Conservation (phyloP, 2,797 vertebrate genomes). For the Myotis pilosus region DNA sequence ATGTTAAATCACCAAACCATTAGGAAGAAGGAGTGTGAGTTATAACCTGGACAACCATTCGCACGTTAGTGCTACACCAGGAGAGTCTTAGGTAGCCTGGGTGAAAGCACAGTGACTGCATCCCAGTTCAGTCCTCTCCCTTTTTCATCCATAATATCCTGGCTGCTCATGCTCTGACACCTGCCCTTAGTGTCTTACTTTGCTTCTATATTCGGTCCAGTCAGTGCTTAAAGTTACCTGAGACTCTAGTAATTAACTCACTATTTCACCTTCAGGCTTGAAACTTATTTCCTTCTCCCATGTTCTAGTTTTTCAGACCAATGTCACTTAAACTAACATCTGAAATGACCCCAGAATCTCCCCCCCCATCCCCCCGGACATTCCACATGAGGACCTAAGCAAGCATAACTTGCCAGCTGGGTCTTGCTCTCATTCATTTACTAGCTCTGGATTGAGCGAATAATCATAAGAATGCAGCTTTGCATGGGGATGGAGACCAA, state of each 20-base stretch:
- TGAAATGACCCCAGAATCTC: background rate
- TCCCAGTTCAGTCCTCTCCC: too few species aligned
- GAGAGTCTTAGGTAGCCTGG: too few species aligned
- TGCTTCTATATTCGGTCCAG: background rate
- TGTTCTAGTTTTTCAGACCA: background rate
- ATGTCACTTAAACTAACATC: background rate
- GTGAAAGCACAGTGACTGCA: background rate
- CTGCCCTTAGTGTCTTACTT: background rate
- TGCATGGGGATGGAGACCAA: background rate
- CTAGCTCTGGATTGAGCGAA: background rate
- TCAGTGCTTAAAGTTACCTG: background rate
- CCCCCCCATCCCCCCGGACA: background rate
- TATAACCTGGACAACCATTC: background rate
- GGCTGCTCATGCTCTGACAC: accelerated
- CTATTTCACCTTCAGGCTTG: background rate
- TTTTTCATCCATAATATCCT: accelerated
- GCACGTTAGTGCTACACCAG: background rate
- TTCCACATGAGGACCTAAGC: background rate
- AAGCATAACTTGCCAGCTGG: background rate
- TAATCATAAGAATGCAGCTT: background rate
- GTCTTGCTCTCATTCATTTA: background rate
- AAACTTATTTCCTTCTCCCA: background rate
- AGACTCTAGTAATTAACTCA: background rate
- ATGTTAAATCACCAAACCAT: background rate
- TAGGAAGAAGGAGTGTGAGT: background rate